phyloP scores from a whole-genome alignment of 2,113 vertebrate genomes.

The Tapirus terrestris region DNA sequence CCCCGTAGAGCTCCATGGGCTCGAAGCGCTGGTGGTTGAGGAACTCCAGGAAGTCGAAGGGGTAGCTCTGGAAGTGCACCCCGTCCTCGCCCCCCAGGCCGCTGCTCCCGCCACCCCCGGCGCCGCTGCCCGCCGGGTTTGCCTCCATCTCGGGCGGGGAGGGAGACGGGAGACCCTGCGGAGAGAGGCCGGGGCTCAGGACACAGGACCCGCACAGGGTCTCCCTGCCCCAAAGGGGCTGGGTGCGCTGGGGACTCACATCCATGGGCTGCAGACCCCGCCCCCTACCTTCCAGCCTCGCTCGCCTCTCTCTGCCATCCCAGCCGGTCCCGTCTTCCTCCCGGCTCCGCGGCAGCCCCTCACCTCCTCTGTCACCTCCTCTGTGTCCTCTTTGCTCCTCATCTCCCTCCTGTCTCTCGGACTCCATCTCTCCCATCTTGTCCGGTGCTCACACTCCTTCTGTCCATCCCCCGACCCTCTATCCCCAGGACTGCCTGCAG shows the following conservation, averaged over 20 bases:
- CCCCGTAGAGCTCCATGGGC: conserved; percentile 84
- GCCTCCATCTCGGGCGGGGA: conserved; percentile 80
- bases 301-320: neutral
- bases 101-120: conserved; percentile 63
- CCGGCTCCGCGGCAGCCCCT: neutral
- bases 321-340: too few relatives aligned
- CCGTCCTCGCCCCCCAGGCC: conserved; percentile 83
- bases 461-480: neutral
- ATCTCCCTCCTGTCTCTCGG: too few relatives aligned
- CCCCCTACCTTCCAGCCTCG: accelerated
- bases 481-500: neutral
- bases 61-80: conserved; percentile 87
- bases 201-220: accelerated
- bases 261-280: accelerated
- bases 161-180: conserved; percentile 33
- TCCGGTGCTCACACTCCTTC: neutral
- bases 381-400: too few relatives aligned
- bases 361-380: neutral
- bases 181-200: conserved; percentile 37
- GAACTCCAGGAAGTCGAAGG: conserved; percentile 86
- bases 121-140: conserved; percentile 74
- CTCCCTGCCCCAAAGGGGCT: neutral
- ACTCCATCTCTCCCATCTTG: neutral
- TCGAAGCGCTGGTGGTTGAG: conserved; percentile 87
- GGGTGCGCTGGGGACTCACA: accelerated